A percentile compares a stretch with the other conserved stretches of the same genome.
These are phyloP conservation scores for Rhorus exstirpatorius DNA, from an alignment of 2,888 invertebrate species.

Conservation along the genomic window DNA sequence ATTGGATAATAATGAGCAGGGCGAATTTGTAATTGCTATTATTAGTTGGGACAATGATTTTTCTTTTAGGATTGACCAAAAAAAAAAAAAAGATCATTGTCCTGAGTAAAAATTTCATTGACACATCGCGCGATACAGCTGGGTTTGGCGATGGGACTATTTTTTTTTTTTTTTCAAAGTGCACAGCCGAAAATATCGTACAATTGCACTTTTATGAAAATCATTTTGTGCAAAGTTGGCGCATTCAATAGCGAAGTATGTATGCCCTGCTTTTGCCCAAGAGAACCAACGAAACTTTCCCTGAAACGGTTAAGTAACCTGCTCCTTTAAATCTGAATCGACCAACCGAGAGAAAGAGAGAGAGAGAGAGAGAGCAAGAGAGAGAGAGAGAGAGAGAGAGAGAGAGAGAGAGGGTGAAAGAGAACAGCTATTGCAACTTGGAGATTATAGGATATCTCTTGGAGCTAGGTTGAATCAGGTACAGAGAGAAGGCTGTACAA, in stretches of 20 bases:
- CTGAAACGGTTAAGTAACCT: constrained; percentile 76
- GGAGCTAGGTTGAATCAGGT: constrained; percentile 30
- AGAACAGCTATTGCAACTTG: constrained; percentile 7
- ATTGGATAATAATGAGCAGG: too few species aligned
- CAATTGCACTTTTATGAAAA: not conserved
- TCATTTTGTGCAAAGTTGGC: not conserved
- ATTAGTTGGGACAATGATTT: too few species aligned
- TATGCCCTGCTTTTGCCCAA: constrained; percentile 59
- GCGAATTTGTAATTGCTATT: too few species aligned
- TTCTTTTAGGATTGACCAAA: too few species aligned
- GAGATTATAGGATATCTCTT: constrained; percentile 25
- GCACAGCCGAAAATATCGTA: not conserved
- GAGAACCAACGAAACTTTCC: constrained; percentile 78
- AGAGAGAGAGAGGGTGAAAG: not conserved
- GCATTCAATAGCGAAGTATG: constrained; percentile 10
- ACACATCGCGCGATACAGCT: too few species aligned
- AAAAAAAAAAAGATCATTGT: too few species aligned
- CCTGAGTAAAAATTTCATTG: too few species aligned
- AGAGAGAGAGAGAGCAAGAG: constrained; percentile 1
- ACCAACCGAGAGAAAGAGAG: constrained; percentile 2
- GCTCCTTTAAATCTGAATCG: not conserved
- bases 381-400: constrained; percentile 7
- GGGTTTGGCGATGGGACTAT: too few species aligned
- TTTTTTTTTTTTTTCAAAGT: too few species aligned
- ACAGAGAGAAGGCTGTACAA: constrained; percentile 28